Evolutionary conservation across 2,888 invertebrate species (phyloP), one percentile per base, ranked within the genome.

Genomic region (Aporophyla nigra): DNA sequence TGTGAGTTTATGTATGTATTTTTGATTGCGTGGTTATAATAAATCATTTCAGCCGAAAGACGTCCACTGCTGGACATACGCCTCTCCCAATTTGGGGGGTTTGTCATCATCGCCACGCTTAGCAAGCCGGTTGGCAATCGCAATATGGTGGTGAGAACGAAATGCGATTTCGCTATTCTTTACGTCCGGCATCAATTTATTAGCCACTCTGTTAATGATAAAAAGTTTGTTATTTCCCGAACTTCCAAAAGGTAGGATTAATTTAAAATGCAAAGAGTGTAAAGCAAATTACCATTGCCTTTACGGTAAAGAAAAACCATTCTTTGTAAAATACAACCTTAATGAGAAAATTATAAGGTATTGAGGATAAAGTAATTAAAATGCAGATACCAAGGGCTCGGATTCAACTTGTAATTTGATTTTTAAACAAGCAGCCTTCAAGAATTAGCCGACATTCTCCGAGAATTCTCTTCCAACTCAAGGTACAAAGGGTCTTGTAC

Each of bases 321-420:
- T 54, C 5, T 27, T 80, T 27, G 6, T 54, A 6, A 76, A 71
- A 27, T 51, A 62, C 5, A 46, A 49, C 12, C 21, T 54, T 80
- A 54, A n/a, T 54, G 46, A 80, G 7, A 76, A 80, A 72, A 76
- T 53, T 27, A 71, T 61, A 49, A 54, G 24, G n/a, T 80, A 49
- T 40, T 73, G 49, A 40, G 5, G 12, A 33, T n/a, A 56, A 62
- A 27, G 4, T 51, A 27, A 62, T 80, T 80, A 56, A 77, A 77
- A 80, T 73, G 40, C 49, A 51, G 40, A 54, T 72, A 54, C 14
- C 24, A 27, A 73, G 40, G 49, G 40, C 46, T 33, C 58, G 33
- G 16, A 51, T 54, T 77, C 12, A 33, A 73, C 43, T 58, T 72
- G 4, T 46, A 53, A 80, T 53, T 59, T 9, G 24, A 40, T 19